phyloP scores from a whole-genome alignment of 2,888 invertebrate genomes.

The Pandemis heparana region DNA sequence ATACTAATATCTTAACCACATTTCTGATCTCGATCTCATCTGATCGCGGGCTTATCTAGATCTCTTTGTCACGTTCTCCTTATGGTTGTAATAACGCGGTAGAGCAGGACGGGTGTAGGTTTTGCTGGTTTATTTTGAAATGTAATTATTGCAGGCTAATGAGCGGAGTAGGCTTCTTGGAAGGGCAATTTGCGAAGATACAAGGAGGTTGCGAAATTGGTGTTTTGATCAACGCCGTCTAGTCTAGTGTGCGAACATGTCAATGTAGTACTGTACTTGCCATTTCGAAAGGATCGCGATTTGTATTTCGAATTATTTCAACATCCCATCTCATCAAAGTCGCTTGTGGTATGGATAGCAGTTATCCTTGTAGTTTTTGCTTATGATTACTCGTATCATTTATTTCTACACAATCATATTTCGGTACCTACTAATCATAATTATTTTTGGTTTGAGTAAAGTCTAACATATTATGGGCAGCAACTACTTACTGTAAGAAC shows the following conservation, averaged over 20 bases:
- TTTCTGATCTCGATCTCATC: conserved; percentile 74
- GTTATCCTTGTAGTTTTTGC: neutral
- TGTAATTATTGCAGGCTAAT: conserved; percentile 73
- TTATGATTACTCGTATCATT: neutral
- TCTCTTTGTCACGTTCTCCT: conserved; percentile 69
- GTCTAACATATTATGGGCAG: too few relatives aligned
- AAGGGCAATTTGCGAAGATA: conserved; percentile 63
- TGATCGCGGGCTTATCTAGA: conserved; percentile 70
- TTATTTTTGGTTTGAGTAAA: neutral
- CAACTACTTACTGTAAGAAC: too few relatives aligned
- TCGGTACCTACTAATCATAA: neutral
- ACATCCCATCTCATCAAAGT: conserved; percentile 11
- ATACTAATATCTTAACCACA: conserved; percentile 70
- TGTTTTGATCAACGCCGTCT: conserved; percentile 49
- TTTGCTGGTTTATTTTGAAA: conserved; percentile 64
- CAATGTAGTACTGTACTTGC: neutral
- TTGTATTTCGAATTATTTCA: conserved; percentile 11
- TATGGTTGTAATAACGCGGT: conserved; percentile 49
- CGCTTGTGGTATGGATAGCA: neutral
- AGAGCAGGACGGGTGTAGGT: conserved; percentile 60
- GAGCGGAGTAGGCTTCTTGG: conserved; percentile 62
- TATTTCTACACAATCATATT: neutral
- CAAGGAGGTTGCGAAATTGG: conserved; percentile 28
- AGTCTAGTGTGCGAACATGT: conserved; percentile 49
- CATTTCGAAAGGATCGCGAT: conserved; percentile 3